phyloP scores from a whole-genome alignment of 1,140 invertebrate genomes.

The Drosophila orosa region DNA sequence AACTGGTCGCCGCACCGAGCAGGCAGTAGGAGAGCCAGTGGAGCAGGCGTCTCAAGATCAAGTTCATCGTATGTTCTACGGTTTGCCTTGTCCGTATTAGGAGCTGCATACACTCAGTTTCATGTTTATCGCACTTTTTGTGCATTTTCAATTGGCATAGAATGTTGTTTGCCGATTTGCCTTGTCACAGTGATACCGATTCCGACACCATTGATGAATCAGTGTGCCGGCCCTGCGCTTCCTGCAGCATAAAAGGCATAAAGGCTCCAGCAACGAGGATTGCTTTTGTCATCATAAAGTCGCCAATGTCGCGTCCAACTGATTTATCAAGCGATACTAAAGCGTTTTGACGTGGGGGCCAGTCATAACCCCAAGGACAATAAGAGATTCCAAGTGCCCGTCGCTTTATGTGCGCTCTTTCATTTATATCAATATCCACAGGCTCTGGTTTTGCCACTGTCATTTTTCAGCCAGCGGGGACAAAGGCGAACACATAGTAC shows the following conservation, averaged over 20 bases:
- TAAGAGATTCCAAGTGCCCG: slow-evolving; percentile 39
- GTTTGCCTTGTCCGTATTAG: slow-evolving; percentile 75
- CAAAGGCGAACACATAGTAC: slow-evolving; percentile 24
- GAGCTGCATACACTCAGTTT: slow-evolving; percentile 49
- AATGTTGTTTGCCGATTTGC: slow-evolving; percentile 47
- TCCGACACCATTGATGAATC: slow-evolving; percentile 23
- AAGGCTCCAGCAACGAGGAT: slow-evolving; percentile 11
- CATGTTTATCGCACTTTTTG: slow-evolving; percentile 35
- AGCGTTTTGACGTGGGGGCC: slow-evolving; percentile 61
- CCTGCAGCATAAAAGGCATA: slow-evolving; percentile 39
- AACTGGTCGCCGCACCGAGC: slow-evolving; percentile 62
- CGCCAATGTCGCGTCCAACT: slow-evolving; percentile 44
- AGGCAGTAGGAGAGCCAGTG: slow-evolving; percentile 35
- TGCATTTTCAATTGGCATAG: slow-evolving; percentile 43
- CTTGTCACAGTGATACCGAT: slow-evolving; percentile 34
- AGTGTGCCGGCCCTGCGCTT: slow-evolving; percentile 49
- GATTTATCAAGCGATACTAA: slow-evolving; percentile 72
- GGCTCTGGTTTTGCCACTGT: slow-evolving; percentile 25
- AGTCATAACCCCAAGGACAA: slow-evolving; percentile 60
- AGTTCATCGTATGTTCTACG: slow-evolving; percentile 63
- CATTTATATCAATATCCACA: slow-evolving; percentile 70
- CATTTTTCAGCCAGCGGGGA: slow-evolving; percentile 61
- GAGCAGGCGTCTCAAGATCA: slow-evolving; percentile 73
- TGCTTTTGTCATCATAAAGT: slow-evolving; percentile 52
- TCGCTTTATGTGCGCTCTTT: slow-evolving; percentile 63